Conservation (phyloP, 2,113 vertebrate species). For the Conger conger region DNA sequence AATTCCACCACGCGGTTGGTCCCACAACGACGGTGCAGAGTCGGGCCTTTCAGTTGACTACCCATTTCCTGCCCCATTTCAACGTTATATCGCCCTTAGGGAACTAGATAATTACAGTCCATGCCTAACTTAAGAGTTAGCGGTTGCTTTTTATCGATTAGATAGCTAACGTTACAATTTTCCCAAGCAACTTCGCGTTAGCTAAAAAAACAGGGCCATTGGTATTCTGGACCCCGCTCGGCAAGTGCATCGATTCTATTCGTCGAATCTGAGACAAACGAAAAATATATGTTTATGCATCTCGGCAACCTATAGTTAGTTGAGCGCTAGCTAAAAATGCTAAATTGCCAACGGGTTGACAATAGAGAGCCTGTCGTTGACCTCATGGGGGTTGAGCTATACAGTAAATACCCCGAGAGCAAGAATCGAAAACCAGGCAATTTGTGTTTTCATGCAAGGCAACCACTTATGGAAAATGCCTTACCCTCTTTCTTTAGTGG, state of each 20-base stretch:
- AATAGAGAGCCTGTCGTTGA: slow-evolving; percentile 51
- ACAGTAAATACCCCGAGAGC: background rate
- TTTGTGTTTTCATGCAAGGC: background rate
- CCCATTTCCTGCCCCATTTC: background rate
- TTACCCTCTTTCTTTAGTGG: slow-evolving; percentile 87
- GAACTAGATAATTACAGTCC: background rate
- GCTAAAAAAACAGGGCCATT: background rate
- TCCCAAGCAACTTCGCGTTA: background rate
- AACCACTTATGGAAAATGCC: background rate
- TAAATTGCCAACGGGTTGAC: background rate
- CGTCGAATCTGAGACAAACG: background rate
- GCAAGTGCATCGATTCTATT: background rate
- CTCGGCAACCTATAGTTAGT: background rate
- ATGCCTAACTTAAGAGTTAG: background rate
- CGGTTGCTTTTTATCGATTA: background rate
- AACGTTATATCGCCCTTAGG: background rate
- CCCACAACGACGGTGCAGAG: slow-evolving; percentile 7
- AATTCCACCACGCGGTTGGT: slow-evolving; percentile 63
- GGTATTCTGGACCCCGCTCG: background rate
- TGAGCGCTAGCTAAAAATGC: background rate
- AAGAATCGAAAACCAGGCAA: background rate
- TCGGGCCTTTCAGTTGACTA: background rate
- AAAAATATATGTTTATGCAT: background rate
- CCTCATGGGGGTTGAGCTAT: slow-evolving; percentile 48
- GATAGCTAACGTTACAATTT: background rate